phyloP scores from a whole-genome alignment of 2,113 vertebrate genomes.

The Phaetusa simplex region DNA sequence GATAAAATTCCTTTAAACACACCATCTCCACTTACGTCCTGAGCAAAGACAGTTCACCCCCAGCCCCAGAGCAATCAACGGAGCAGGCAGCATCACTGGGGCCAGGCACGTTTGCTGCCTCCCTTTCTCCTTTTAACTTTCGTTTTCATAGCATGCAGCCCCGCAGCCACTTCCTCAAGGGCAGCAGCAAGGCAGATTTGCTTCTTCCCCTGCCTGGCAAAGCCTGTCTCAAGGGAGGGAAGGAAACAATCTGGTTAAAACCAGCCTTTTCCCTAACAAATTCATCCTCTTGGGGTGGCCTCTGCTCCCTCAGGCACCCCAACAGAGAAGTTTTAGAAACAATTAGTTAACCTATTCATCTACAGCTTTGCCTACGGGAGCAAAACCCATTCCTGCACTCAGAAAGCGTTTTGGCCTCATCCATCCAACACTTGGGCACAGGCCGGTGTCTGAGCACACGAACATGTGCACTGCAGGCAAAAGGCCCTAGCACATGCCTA shows the following conservation, averaged over 20 bases:
- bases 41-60: background rate
- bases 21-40: background rate
- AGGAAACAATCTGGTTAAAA: background rate
- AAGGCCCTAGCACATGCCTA: background rate
- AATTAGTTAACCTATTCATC: background rate
- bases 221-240: background rate
- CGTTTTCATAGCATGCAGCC: background rate
- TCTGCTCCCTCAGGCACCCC: background rate
- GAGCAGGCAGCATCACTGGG: background rate
- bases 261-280: background rate
- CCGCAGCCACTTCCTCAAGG: background rate
- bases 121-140: background rate
- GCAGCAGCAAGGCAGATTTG: background rate
- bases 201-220: background rate
- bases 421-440: background rate
- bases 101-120: rapidly evolving
- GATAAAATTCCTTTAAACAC: background rate
- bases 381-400: background rate
- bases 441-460: rapidly evolving
- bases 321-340: background rate
- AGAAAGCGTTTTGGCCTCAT: background rate
- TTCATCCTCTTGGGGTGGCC: background rate
- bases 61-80: rapidly evolving
- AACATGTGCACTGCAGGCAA: background rate
- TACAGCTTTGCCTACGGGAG: background rate